Evolutionary conservation across 2,797 vertebrate species (phyloP).

Genomic region (Bovichtus variegatus): DNA sequence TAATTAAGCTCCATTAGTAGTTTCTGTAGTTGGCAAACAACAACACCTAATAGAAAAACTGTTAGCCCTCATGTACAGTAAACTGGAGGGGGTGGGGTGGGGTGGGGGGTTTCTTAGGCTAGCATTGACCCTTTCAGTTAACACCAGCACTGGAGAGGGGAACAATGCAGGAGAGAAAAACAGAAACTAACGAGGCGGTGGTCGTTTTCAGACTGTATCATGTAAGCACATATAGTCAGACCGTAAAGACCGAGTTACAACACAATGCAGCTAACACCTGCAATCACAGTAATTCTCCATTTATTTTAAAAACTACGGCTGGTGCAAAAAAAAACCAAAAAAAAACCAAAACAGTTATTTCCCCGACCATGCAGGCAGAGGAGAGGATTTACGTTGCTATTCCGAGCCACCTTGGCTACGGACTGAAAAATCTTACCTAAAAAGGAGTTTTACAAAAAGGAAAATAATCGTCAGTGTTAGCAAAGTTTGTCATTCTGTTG

Average conservation of each 20-base stretch:
- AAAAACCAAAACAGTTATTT: neutral
- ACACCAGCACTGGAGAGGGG: neutral
- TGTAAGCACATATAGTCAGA: neutral
- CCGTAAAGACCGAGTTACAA: neutral
- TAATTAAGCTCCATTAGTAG: constrained; percentile 5
- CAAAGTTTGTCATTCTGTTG: neutral
- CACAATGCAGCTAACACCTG: neutral
- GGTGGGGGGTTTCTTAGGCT: constrained; percentile 1
- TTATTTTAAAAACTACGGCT: neutral
- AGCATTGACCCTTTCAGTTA: neutral
- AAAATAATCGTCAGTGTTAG: neutral
- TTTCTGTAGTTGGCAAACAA: constrained; percentile 37
- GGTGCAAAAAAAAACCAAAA: neutral
- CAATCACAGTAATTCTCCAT: neutral
- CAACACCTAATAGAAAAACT: constrained; percentile 39
- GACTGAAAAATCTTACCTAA: neutral
- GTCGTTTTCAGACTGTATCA: neutral
- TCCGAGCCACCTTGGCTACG: neutral
- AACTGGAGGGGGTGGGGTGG: neutral
- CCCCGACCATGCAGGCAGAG: neutral
- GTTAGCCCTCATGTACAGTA: constrained; percentile 68
- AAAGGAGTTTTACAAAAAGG: neutral
- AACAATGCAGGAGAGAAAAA: neutral
- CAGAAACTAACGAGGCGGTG: constrained; percentile 24
- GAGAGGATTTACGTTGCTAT: constrained; percentile 2